A percentile compares a stretch with the other conserved stretches of the same genome.
These are phyloP conservation scores for Ametastegia equiseti DNA, from an alignment of 2,888 invertebrate species.

Conservation along the genomic window DNA sequence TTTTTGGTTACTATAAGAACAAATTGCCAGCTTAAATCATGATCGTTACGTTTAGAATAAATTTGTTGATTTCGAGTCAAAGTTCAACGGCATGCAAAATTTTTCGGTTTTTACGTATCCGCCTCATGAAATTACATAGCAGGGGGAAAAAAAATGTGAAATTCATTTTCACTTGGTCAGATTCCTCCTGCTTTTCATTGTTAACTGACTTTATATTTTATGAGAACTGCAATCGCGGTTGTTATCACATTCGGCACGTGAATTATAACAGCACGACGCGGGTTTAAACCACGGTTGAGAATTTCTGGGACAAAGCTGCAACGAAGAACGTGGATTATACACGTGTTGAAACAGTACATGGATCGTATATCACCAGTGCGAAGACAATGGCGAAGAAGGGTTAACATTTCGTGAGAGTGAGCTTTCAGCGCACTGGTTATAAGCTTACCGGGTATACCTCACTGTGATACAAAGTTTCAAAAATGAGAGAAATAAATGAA, in stretches of 20 bases:
- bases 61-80: too few species aligned
- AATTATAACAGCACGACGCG: not conserved
- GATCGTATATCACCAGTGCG: slow-evolving; percentile 1
- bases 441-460: not conserved
- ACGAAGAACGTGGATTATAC: slow-evolving; percentile 15
- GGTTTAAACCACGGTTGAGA: not conserved
- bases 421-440: not conserved
- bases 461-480: not conserved
- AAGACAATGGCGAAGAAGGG: slow-evolving; percentile 23
- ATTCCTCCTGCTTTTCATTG: not conserved
- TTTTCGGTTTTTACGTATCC: too few species aligned
- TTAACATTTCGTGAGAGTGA: slow-evolving; percentile 5
- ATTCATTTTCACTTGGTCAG: not conserved
- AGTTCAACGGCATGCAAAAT: too few species aligned
- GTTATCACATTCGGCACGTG: not conserved
- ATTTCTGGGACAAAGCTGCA: slow-evolving; percentile 3
- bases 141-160: too few species aligned
- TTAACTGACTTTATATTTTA: not conserved
- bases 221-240: not conserved
- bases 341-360: slow-evolving; percentile 10
- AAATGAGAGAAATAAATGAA: not conserved
- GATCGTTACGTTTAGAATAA: too few species aligned
- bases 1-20: too few species aligned
- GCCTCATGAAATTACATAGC: too few species aligned
- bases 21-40: too few species aligned